A percentile compares a stretch with the other conserved stretches of the same genome.
Evolutionary conservation across 2,888 invertebrate genomes (phyloP).

Genomic region (Polylopha cassiicola): DNA sequence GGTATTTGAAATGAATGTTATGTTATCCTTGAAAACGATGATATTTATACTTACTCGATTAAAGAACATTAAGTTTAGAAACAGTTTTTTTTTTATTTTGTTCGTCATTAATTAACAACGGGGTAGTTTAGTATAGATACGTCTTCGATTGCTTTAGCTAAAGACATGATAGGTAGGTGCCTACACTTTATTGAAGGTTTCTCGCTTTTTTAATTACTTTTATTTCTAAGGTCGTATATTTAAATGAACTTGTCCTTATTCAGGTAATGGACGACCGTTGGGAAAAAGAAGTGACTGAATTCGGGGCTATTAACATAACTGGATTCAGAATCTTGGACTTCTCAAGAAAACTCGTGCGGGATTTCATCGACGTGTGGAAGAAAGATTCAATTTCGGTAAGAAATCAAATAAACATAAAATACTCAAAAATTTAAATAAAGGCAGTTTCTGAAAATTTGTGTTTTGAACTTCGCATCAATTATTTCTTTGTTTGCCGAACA

Average conservation of each 20-base stretch:
- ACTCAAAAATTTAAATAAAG: constrained; percentile 11
- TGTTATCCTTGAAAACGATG: too few relatives aligned
- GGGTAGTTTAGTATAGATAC: too few relatives aligned
- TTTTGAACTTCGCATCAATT: constrained; percentile 6
- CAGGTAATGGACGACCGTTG: constrained; percentile 97
- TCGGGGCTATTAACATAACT: constrained; percentile 97
- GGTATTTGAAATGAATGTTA: too few relatives aligned
- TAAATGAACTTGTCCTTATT: constrained; percentile 24
- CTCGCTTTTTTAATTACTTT: too few relatives aligned
- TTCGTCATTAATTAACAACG: too few relatives aligned
- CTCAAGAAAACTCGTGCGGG: constrained; percentile 85
- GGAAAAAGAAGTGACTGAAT: constrained; percentile 94
- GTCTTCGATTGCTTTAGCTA: too few relatives aligned
- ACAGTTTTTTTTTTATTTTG: too few relatives aligned
- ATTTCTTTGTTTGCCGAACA: constrained; percentile 8
- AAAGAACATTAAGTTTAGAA: too few relatives aligned
- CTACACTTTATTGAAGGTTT: too few relatives aligned
- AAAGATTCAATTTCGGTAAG: constrained; percentile 89
- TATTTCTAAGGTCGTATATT: too few relatives aligned
- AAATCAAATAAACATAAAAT: constrained; percentile 23
- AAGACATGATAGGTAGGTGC: too few relatives aligned
- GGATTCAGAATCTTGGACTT: constrained; percentile 95
- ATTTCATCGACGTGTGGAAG: constrained; percentile 90
- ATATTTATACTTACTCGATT: too few relatives aligned
- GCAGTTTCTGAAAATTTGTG: constrained; percentile 5